Evolutionary conservation across 1,140 invertebrate genomes (phyloP).

Genomic region (Teleopsis dalmanni): DNA sequence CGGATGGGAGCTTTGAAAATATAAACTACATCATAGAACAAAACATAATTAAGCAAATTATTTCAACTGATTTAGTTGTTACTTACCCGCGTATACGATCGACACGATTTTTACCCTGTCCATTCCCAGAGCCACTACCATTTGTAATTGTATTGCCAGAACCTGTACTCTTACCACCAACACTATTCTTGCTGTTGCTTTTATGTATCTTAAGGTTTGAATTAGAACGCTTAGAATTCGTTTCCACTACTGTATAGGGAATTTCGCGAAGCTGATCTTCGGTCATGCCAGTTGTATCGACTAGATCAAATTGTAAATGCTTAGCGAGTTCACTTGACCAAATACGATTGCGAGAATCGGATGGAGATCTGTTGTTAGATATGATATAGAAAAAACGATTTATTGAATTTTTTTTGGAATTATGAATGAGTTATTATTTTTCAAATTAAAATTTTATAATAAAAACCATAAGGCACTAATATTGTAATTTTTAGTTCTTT

Average conservation of each 20-base stretch:
- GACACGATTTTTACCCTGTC: conserved; percentile 38
- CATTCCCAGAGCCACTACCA: conserved; percentile 26
- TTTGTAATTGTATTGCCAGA: conserved; percentile 41
- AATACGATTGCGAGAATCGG: conserved; percentile 53
- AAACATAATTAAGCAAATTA: conserved; percentile 6
- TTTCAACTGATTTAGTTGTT: conserved; percentile 1
- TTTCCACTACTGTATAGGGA: conserved; percentile 83
- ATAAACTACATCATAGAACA: conserved; percentile 25
- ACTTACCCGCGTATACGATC: conserved; percentile 40
- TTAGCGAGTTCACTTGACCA: conserved; percentile 65
- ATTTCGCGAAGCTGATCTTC: conserved; percentile 84
- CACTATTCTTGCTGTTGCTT: conserved; percentile 40
- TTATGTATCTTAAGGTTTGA: conserved; percentile 42
- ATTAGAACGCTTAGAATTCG: conserved; percentile 45
- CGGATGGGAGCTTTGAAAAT: conserved; percentile 42
- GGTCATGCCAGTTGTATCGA: conserved; percentile 82
- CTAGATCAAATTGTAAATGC: conserved; percentile 82
- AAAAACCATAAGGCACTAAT: too few species aligned
- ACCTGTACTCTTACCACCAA: conserved; percentile 38
- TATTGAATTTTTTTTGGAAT: neutral
- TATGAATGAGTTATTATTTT: too few species aligned
- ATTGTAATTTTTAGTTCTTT: too few species aligned
- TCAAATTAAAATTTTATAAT: too few species aligned
- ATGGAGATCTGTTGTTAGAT: conserved; percentile 48
- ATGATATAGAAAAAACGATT: neutral